These are phyloP conservation scores for Spatulosminthurus flaviceps DNA, from an alignment of 2,888 invertebrate genomes.

Conservation along the genomic window DNA sequence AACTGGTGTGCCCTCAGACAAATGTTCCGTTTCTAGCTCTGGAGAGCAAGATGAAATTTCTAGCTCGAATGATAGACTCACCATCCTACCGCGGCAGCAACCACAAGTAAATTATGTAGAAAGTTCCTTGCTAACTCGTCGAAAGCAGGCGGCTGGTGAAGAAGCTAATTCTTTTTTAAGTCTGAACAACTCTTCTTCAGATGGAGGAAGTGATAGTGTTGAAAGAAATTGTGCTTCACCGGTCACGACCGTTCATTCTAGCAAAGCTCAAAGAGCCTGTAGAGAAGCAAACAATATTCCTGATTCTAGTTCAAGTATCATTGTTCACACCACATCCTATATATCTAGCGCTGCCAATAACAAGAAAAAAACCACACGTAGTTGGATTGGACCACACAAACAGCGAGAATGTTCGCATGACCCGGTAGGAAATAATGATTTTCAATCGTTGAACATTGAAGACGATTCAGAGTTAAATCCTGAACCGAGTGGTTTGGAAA, in stretches of 20 bases:
- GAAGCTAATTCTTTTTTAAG: background rate
- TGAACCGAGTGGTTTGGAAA: too few relatives aligned
- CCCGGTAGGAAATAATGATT: background rate
- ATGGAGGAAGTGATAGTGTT: background rate
- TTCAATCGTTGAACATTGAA: too few relatives aligned
- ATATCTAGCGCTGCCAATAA: background rate
- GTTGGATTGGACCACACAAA: background rate
- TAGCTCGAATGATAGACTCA: conserved; percentile 2
- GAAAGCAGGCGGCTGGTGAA: background rate
- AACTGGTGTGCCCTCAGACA: background rate
- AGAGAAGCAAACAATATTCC: background rate
- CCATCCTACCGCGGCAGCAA: too few relatives aligned
- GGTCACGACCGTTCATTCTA: background rate
- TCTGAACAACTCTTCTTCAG: background rate
- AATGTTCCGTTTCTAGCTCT: too few relatives aligned
- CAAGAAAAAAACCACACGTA: background rate
- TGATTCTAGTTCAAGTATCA: conserved; percentile 26
- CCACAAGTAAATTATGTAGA: background rate
- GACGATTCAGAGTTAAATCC: too few relatives aligned
- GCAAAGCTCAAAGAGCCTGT: background rate
- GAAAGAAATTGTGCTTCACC: background rate
- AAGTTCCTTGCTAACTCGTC: background rate
- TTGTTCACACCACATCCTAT: background rate
- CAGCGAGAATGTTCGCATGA: background rate
- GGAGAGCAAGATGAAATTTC: background rate